These are phyloP conservation scores for Acanthosepion pharaonis DNA, from an alignment of 2,888 invertebrate species.

Conservation along the genomic window DNA sequence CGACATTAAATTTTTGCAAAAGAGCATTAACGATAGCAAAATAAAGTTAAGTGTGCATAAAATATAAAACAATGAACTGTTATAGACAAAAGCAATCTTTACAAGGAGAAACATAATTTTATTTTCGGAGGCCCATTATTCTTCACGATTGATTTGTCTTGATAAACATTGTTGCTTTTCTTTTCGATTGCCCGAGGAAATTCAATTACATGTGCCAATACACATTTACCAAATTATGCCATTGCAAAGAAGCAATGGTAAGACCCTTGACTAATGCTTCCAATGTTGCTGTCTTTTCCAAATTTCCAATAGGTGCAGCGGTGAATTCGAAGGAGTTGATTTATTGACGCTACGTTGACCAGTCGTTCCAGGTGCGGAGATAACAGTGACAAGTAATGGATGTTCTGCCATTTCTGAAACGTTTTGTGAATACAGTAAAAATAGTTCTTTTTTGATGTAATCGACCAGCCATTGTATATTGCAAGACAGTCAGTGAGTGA, in stretches of 20 bases:
- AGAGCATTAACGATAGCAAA: background rate
- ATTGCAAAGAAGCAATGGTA: background rate
- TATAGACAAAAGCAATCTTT: constrained; percentile 1
- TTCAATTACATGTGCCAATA: constrained; percentile 13
- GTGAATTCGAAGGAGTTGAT: background rate
- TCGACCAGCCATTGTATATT: background rate
- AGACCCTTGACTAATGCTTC: background rate
- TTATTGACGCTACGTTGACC: background rate
- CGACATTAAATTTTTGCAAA: background rate
- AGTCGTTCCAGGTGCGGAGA: background rate
- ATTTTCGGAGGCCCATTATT: background rate
- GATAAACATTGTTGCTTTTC: background rate
- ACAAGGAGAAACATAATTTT: background rate
- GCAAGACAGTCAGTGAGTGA: background rate
- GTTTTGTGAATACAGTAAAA: background rate
- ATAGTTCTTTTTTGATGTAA: background rate
- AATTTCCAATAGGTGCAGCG: background rate
- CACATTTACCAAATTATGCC: background rate
- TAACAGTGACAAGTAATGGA: background rate
- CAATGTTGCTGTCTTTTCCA: background rate
- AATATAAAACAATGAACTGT: background rate
- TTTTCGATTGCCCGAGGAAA: background rate
- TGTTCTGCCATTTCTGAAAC: background rate
- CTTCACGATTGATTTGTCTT: background rate
- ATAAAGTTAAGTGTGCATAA: background rate